phyloP scores from a whole-genome alignment of 2,113 vertebrate genomes.

The Guaruba guarouba region DNA sequence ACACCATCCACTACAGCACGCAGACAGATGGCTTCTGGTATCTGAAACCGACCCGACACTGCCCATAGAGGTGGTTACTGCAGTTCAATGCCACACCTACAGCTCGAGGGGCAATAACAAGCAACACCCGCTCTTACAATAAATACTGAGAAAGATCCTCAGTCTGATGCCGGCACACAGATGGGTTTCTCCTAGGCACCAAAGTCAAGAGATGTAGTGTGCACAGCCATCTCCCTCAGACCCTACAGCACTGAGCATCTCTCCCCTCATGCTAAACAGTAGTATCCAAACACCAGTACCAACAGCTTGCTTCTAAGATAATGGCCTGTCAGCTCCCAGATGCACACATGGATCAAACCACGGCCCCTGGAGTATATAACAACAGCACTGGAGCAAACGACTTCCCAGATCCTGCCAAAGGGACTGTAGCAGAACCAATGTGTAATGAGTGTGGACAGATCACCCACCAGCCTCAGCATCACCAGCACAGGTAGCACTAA shows the following conservation, averaged over 20 bases:
- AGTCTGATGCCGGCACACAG: neutral
- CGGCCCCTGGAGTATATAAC: neutral
- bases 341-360: neutral
- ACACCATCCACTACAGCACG: neutral
- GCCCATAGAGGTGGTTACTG: conserved; percentile 15
- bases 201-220: neutral
- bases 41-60: neutral
- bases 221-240: neutral
- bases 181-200: neutral
- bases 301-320: neutral
- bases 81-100: neutral
- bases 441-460: neutral
- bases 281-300: neutral
- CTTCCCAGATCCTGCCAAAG: neutral
- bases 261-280: neutral
- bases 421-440: neutral
- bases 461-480: neutral
- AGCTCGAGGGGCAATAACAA: neutral
- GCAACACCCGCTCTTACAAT: neutral
- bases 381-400: accelerated
- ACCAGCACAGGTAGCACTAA: neutral
- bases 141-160: neutral
- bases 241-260: neutral
- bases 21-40: conserved; percentile 35
- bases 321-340: neutral